These are phyloP conservation scores for Rhabdophis nuchalis DNA, from an alignment of 2,797 vertebrate species.

Conservation along the genomic window DNA sequence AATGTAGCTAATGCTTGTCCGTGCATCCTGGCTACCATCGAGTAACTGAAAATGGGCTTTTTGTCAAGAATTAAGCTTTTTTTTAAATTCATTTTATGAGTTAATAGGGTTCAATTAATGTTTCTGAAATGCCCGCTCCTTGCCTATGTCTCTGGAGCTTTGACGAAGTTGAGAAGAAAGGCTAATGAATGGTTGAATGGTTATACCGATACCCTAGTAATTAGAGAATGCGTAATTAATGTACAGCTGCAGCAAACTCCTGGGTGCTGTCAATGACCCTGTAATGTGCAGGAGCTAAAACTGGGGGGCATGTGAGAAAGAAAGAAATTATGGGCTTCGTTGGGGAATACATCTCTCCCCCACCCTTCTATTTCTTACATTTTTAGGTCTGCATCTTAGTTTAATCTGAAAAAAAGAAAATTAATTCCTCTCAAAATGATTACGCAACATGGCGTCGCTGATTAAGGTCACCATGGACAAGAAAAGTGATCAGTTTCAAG, in stretches of 20 bases:
- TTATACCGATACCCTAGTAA: constrained; percentile 81
- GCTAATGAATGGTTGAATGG: constrained; percentile 84
- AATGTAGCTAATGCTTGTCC: constrained; percentile 40
- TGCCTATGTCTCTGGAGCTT: constrained; percentile 75
- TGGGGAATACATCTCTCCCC: constrained; percentile 64
- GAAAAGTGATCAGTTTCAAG: constrained; percentile 51
- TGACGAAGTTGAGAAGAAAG: constrained; percentile 78
- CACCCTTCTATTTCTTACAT: constrained; percentile 60
- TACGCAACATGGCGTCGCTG: constrained; percentile 57
- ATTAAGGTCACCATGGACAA: constrained; percentile 54
- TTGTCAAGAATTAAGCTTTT: constrained; percentile 66
- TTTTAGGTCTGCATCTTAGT: constrained; percentile 71
- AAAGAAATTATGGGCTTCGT: constrained; percentile 66
- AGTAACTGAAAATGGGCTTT: constrained; percentile 58
- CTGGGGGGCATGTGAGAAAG: no score
- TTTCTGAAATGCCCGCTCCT: constrained; percentile 75
- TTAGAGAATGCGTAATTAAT: constrained; percentile 90
- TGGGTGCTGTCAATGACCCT: constrained; percentile 66
- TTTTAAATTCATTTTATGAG: constrained; percentile 72
- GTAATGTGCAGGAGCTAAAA: constrained; percentile 50
- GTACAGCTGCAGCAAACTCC: constrained; percentile 76
- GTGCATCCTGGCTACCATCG: constrained; percentile 26
- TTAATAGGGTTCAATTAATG: constrained; percentile 87
- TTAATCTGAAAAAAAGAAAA: constrained; percentile 72
- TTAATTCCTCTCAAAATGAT: constrained; percentile 67